These are phyloP conservation scores for Dioctria linearis DNA, from an alignment of 2,888 invertebrate genomes.

Conservation along the genomic window DNA sequence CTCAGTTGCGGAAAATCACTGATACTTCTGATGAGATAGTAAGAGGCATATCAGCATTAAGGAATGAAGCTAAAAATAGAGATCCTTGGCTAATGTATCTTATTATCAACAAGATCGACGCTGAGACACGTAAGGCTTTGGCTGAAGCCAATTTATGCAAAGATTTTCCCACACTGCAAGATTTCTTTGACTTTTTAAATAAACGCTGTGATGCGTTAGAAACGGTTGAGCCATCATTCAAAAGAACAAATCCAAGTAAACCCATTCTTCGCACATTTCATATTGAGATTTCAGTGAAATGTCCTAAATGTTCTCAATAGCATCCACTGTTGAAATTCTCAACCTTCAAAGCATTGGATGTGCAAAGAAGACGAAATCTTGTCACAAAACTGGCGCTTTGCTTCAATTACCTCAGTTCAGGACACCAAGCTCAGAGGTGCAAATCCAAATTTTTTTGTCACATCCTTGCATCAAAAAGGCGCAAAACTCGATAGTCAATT, in stretches of 20 bases:
- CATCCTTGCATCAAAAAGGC: neutral
- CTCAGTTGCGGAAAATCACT: too few species aligned
- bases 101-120: too few species aligned
- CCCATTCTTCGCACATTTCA: neutral
- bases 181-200: neutral
- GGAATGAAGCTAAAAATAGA: too few species aligned
- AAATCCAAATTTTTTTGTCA: neutral
- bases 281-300: neutral
- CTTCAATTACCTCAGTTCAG: neutral
- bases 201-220: constrained; percentile 20
- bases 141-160: too few species aligned
- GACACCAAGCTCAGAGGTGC: neutral
- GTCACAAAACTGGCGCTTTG: neutral
- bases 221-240: neutral
- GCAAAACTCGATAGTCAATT: neutral
- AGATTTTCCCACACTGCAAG: constrained; percentile 10
- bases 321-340: neutral
- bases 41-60: too few species aligned
- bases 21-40: too few species aligned
- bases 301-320: neutral
- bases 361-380: neutral
- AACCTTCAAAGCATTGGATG: neutral
- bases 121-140: too few species aligned
- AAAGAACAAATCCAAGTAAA: too few species aligned
- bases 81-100: too few species aligned